Evolutionary conservation across 2,113 vertebrate species (phyloP).

Genomic region (Ursus arctos): DNA sequence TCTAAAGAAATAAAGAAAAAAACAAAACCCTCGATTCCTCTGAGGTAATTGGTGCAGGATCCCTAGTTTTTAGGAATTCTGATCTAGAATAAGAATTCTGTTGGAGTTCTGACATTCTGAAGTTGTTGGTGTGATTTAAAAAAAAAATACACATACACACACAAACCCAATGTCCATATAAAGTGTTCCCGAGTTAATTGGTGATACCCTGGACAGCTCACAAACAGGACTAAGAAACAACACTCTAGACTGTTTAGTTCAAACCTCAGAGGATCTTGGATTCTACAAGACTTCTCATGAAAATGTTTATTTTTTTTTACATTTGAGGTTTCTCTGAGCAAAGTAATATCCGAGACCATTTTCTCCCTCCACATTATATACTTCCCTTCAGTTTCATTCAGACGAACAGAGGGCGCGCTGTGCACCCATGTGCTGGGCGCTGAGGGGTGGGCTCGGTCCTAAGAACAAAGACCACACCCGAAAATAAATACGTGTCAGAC

Average conservation of each 20-base stretch:
- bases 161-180: neutral
- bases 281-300: neutral
- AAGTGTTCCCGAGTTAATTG: neutral
- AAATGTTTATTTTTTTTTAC: neutral
- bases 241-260: neutral
- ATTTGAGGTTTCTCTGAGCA: neutral
- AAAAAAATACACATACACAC: neutral
- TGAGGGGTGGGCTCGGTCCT: neutral
- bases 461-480: neutral
- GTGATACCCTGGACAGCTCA: neutral
- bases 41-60: neutral
- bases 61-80: neutral
- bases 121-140: neutral
- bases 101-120: conserved; percentile 7
- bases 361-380: neutral
- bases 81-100: neutral
- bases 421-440: neutral
- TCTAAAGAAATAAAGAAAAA: neutral
- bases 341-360: neutral
- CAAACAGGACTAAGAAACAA: neutral
- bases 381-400: neutral
- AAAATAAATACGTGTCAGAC: neutral
- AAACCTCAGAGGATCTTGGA: neutral
- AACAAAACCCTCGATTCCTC: neutral
- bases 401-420: neutral